phyloP scores from a whole-genome alignment of 2,113 vertebrate genomes.

The Verasper variegatus region DNA sequence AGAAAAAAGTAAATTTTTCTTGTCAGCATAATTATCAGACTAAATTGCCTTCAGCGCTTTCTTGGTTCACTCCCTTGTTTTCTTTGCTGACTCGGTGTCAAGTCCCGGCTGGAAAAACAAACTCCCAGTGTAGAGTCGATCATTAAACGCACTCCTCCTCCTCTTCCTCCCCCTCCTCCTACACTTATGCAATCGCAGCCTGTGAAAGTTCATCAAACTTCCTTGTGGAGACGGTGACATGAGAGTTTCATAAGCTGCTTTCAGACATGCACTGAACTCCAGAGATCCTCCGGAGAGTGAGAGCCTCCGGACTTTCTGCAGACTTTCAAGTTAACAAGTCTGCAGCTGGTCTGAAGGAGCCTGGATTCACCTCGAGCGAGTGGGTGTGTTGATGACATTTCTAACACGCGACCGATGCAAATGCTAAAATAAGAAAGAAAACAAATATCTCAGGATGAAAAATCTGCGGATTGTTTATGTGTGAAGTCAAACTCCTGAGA shows the following conservation, averaged over 20 bases:
- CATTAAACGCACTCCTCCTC: not conserved
- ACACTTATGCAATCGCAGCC: not conserved
- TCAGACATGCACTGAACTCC: not conserved
- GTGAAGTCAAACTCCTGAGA: no score
- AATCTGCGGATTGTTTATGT: no score
- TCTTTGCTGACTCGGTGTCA: conserved; percentile 47
- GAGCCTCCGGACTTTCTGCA: no score
- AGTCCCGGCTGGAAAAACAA: conserved; percentile 16
- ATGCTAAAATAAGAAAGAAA: no score
- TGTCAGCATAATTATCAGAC: not conserved
- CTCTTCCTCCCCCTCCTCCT: conserved; percentile 30
- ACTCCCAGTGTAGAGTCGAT: conserved; percentile 36
- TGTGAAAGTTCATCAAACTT: not conserved
- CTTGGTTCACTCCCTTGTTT: conserved; percentile 35
- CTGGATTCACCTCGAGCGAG: no score
- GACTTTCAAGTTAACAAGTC: no score
- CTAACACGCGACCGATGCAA: no score
- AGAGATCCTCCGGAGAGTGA: no score
- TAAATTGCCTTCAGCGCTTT: conserved; percentile 8
- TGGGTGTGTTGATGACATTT: no score
- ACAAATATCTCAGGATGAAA: no score
- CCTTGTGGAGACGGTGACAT: not conserved
- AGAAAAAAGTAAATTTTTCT: not conserved
- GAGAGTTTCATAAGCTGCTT: not conserved
- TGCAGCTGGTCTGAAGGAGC: no score